Evolutionary conservation across 2,797 vertebrate species (phyloP).

Genomic region (Steatocranus sp.): DNA sequence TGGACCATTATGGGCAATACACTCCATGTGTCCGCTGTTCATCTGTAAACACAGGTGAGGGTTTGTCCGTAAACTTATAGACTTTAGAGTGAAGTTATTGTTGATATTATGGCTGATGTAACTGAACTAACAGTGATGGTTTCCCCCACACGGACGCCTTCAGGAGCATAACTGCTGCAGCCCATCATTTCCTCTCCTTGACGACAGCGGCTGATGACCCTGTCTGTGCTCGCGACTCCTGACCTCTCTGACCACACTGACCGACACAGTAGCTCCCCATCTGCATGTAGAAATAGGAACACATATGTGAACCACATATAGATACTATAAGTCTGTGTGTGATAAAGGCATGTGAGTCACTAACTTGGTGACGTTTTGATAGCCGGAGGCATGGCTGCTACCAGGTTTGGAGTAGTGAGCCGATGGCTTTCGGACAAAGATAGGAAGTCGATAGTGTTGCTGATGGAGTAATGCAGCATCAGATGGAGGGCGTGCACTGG

Average conservation of each 20-base stretch:
- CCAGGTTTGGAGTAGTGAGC: slow-evolving; percentile 78
- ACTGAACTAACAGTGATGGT: slow-evolving; percentile 70
- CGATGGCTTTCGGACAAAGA: slow-evolving; percentile 74
- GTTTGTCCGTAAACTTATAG: neutral
- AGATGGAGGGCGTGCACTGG: slow-evolving; percentile 78
- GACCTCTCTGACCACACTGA: slow-evolving; percentile 85
- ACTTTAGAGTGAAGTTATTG: neutral
- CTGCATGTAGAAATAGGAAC: slow-evolving; percentile 46
- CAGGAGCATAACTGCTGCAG: slow-evolving; percentile 80
- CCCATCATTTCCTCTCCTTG: slow-evolving; percentile 82
- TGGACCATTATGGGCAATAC: slow-evolving; percentile 69
- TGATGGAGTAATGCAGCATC: slow-evolving; percentile 75
- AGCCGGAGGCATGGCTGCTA: slow-evolving; percentile 70
- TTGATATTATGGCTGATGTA: neutral
- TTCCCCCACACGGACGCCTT: slow-evolving; percentile 71
- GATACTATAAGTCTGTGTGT: neutral
- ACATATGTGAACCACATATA: neutral
- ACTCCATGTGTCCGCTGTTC: slow-evolving; percentile 63
- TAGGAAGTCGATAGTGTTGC: slow-evolving; percentile 67
- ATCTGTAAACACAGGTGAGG: slow-evolving; percentile 53
- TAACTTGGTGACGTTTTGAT: slow-evolving; percentile 56
- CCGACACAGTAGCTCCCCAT: slow-evolving; percentile 77
- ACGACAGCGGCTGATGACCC: slow-evolving; percentile 64
- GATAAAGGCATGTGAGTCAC: neutral
- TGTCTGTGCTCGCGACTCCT: slow-evolving; percentile 32